Conservation (phyloP, 2,888 invertebrate species). For the Diarsia rubi region DNA sequence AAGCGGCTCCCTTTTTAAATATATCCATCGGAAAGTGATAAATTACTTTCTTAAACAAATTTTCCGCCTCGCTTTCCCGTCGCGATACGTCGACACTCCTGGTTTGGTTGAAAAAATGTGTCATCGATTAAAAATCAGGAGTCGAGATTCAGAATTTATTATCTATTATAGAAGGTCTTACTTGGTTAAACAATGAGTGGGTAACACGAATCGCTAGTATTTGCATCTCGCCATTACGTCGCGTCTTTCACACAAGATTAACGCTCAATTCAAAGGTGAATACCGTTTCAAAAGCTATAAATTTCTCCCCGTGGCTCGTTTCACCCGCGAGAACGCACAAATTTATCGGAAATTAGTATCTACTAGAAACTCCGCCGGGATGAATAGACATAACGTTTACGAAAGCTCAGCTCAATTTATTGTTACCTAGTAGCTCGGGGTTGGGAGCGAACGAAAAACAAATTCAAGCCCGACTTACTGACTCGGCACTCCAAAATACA, state of each 20-base stretch:
- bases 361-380: constrained; percentile 78
- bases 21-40: constrained; percentile 64
- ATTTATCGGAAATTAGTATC: constrained; percentile 89
- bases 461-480: constrained; percentile 35
- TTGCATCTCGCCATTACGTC: constrained; percentile 75
- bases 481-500: constrained; percentile 46
- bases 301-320: constrained; percentile 85
- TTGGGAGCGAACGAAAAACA: constrained; percentile 46
- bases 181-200: constrained; percentile 58
- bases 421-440: constrained; percentile 39
- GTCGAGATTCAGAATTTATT: constrained; percentile 35
- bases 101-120: constrained; percentile 51
- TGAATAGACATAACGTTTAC: constrained; percentile 72
- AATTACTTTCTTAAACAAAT: constrained; percentile 69
- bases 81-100: constrained; percentile 55
- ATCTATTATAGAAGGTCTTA: constrained; percentile 32
- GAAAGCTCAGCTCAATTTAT: constrained; percentile 67
- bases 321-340: constrained; percentile 86
- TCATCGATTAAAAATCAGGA: constrained; percentile 52
- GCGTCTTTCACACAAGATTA: constrained; percentile 89
- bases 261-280: constrained; percentile 88
- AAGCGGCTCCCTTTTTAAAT: constrained; percentile 58
- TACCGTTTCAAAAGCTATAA: constrained; percentile 87
- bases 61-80: constrained; percentile 53
- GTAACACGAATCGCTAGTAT: constrained; percentile 68